Conservation (phyloP, 1,140 invertebrate species). For the Wiebesia pumilae region DNA sequence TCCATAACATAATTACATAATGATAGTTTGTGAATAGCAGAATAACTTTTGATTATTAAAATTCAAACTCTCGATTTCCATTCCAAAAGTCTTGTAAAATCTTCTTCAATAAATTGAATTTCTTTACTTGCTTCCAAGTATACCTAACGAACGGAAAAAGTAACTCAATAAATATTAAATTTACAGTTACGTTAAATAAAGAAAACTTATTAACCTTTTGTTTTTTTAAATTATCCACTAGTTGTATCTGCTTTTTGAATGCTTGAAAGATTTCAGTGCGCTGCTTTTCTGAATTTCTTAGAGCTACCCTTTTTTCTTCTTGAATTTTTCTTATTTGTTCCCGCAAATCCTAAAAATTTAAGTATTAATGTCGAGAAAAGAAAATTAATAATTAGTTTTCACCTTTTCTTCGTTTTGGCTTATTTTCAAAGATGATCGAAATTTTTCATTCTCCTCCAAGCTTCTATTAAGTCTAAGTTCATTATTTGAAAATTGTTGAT, state of each 20-base stretch:
- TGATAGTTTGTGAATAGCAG: neutral
- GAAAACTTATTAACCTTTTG: conserved; percentile 70
- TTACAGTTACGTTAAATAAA: neutral
- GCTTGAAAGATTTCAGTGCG: conserved; percentile 72
- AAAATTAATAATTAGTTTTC: conserved; percentile 26
- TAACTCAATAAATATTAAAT: neutral
- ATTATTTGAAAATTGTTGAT: conserved; percentile 64
- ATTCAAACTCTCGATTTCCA: conserved; percentile 61
- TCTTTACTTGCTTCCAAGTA: conserved; percentile 70
- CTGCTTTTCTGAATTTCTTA: conserved; percentile 74
- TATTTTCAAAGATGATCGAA: conserved; percentile 64
- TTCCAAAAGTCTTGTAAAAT: conserved; percentile 73
- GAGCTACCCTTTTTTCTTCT: conserved; percentile 65
- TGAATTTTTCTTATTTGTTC: conserved; percentile 70
- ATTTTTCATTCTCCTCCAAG: conserved; percentile 73
- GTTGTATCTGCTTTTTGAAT: conserved; percentile 74
- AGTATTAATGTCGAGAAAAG: neutral
- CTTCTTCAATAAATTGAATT: conserved; percentile 68
- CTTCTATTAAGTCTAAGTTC: conserved; percentile 73
- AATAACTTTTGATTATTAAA: neutral
- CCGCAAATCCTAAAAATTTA: conserved; percentile 69
- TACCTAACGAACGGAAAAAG: conserved; percentile 61
- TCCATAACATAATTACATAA: neutral
- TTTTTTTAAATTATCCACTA: conserved; percentile 76
- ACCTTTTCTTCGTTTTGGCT: conserved; percentile 75